Evolutionary conservation across 2,113 vertebrate genomes (phyloP).

Genomic region (Thymallus thymallus): DNA sequence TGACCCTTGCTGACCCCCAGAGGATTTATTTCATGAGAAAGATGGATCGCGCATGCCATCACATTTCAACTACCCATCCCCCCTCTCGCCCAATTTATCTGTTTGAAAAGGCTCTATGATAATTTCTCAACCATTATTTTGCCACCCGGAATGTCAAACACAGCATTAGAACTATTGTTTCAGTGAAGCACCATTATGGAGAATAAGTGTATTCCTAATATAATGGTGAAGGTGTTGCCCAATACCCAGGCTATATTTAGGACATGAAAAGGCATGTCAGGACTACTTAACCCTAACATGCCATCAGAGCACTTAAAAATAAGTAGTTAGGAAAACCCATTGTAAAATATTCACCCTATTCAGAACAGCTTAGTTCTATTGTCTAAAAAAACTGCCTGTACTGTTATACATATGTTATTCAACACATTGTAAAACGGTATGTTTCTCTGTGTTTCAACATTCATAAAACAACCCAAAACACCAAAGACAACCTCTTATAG

Average conservation of each 20-base stretch:
- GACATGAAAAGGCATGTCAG: background rate
- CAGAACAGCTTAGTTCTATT: background rate
- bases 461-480: background rate
- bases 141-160: background rate
- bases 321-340: background rate
- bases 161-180: background rate
- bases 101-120: background rate
- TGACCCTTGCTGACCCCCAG: too few species aligned
- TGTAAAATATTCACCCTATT: background rate
- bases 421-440: background rate
- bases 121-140: background rate
- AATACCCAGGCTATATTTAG: background rate
- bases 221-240: background rate
- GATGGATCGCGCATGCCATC: background rate
- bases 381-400: background rate
- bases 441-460: background rate
- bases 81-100: background rate
- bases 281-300: background rate
- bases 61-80: background rate
- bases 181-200: background rate
- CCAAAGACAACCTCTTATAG: conserved; percentile 3
- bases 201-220: background rate
- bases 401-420: too few species aligned
- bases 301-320: background rate
- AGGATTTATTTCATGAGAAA: background rate